Base-by-base conservation (phyloP, 2,113 vertebrate genomes). In the Gallinago undulata region DNA sequence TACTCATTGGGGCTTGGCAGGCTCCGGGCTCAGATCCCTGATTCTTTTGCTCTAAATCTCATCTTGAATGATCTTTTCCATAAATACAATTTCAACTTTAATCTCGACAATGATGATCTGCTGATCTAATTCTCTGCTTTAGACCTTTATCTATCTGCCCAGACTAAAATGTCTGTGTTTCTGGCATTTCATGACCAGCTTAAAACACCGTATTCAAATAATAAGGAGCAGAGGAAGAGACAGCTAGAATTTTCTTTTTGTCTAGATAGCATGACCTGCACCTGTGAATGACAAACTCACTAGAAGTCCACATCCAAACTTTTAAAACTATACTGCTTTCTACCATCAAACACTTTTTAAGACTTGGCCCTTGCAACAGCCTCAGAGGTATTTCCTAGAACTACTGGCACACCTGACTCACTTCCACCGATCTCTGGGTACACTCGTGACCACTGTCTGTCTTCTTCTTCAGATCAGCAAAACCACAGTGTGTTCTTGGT, bases 51-150 rank as follows among this genome's bases (percentile, higher is more conserved):
- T 93, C 90, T 96, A 92, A 90, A 90, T 95, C 90, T 96, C 84
- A 68, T 90, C 88, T 95, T 18, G 1, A 86, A 51, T 74, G 64
- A 95, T 95, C 88, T 78, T 88, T 87, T 89, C 86, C 87, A 94
- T 93, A 96, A 97, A 90, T 90, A 92, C 35, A 57, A 94, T 88
- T 95, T 94, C 90, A 89, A 33, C 85, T 96, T 92, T 87, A 70
- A 95, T 96, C 91, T 96, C 33, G 0, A 48, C 8, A 17, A 90
- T 75, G 73, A 84, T 19, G 21, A 95, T 92, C 72, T 81, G 64
- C 85, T 80, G 79, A 96, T 93, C 47, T 72, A 86, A 86, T 86
- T 92, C 82, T 67, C 60, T 37, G 35, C 35, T 92, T 86, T 57
- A 75, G 63, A 67, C 67, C 28, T 2, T 14, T 48, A 59, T 56